Base-by-base conservation (phyloP, 2,113 vertebrate species). In the Puntigrus tetrazona region DNA sequence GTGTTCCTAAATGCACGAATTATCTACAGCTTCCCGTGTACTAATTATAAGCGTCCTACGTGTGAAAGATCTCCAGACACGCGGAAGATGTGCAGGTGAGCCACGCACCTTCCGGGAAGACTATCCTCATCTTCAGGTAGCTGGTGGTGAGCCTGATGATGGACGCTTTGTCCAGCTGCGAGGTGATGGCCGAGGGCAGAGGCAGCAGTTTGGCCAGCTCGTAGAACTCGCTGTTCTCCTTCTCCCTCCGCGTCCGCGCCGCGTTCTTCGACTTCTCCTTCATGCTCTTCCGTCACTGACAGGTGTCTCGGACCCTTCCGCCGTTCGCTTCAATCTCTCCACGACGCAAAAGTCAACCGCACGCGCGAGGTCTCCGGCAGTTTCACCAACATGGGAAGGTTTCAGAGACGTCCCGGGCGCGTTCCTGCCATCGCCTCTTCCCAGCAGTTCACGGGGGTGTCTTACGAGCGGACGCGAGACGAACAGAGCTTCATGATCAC, bases 231-330 rank as follows among this genome's bases (percentile, higher is more conserved):
- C 98, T 96, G 90, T 99, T 99, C 89, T 99, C 98, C 90, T 99
- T 99, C 87, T 99, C 98, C 92, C 98, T 95, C 38, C 98, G 97
- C 72, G 97, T 99, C 91, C 98, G 96, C 90, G 98, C 98, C 73
- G 98, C 98, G 90, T 99, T 99, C 92, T 99, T 99, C 25, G 98
- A 99, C 91, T 99, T 99, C 93, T 99, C 98, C 95, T 99, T 99
- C 98, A 99, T 99, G 75, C 34, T 87, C 20, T 83, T 45, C n/a
- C 75, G 22, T 14, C 77, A 20, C 67, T 69, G 8, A 77, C 67
- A 78, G 76, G 50, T 63, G 63, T 36, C 43, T 10, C 20, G 43
- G 74, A 81, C 55, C 80, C 80, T 55, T 69, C 59, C 59, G 70
- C 61, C n/a, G 67, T 78, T 36, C 38, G 70, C 36, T 78, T 69